Evolutionary conservation across 2,888 invertebrate genomes (phyloP).

Genomic region (Orchesella flavescens): DNA sequence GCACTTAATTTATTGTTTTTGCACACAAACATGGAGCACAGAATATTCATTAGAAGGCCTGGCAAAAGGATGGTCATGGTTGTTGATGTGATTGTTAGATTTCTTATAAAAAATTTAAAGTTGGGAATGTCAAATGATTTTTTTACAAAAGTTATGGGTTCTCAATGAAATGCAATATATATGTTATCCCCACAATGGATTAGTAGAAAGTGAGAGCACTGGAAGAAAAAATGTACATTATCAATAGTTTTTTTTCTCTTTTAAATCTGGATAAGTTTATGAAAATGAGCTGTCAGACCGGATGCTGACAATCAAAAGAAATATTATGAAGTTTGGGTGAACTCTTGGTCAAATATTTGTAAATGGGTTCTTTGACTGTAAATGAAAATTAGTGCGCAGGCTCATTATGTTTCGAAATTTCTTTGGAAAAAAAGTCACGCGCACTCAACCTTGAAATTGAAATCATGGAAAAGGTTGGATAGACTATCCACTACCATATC

Average conservation of each 20-base stretch:
- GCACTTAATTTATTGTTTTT: slow-evolving; percentile 25
- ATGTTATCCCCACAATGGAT: background rate
- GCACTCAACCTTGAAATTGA: no score
- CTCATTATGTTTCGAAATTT: no score
- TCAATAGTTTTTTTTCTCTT: background rate
- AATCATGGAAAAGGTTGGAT: no score
- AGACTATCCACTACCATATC: no score
- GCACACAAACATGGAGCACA: slow-evolving; percentile 49
- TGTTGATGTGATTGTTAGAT: background rate
- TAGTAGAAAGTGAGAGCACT: background rate
- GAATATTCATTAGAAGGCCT: slow-evolving; percentile 35
- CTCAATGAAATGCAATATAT: no score
- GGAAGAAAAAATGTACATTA: background rate
- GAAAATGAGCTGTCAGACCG: background rate
- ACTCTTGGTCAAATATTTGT: no score
- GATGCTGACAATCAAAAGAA: background rate
- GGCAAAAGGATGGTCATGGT: slow-evolving; percentile 10
- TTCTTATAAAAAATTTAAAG: no score
- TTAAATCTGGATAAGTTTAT: background rate
- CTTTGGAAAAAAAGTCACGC: no score
- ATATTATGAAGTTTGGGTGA: background rate
- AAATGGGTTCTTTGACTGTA: no score
- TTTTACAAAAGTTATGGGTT: no score
- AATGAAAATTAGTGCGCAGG: no score
- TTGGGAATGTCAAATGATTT: no score